Evolutionary conservation across 2,113 vertebrate species (phyloP).

Genomic region (Gasterosteus nipponicus): DNA sequence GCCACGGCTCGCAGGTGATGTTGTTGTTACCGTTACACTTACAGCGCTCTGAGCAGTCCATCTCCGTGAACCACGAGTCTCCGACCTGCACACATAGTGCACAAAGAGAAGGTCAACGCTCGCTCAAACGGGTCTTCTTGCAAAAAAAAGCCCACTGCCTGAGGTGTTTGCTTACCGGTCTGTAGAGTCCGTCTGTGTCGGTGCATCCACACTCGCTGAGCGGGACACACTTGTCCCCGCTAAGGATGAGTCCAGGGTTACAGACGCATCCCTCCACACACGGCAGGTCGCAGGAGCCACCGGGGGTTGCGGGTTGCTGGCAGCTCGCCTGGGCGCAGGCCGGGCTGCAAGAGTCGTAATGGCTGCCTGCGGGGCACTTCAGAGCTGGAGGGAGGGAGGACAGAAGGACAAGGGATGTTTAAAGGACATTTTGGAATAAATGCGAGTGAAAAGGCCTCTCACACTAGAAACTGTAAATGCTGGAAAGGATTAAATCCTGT

Average conservation of each 20-base stretch:
- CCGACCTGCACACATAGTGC: constrained; percentile 77
- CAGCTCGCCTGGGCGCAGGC: constrained; percentile 84
- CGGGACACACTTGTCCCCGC: constrained; percentile 85
- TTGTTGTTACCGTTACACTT: constrained; percentile 74
- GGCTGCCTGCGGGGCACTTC: constrained; percentile 81
- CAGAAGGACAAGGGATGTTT: background rate
- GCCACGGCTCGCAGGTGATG: constrained; percentile 83
- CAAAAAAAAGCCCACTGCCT: background rate
- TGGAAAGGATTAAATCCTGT: background rate
- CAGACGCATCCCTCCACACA: constrained; percentile 88
- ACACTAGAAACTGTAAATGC: background rate
- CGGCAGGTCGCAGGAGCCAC: constrained; percentile 69
- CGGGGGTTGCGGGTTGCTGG: constrained; percentile 56
- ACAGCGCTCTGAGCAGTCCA: constrained; percentile 85
- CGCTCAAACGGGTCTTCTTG: background rate
- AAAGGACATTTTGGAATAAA: background rate
- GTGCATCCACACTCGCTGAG: constrained; percentile 83
- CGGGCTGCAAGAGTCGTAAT: constrained; percentile 78
- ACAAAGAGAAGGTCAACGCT: background rate
- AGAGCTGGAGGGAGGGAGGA: constrained; percentile 69
- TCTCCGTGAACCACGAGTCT: constrained; percentile 84
- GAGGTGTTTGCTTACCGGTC: constrained; percentile 74
- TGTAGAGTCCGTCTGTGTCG: constrained; percentile 80
- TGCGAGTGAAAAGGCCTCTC: background rate
- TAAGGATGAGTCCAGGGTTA: constrained; percentile 77